Percentiles rank a stretch among this genome's conserved stretches.
phyloP scores from a whole-genome alignment of 2,113 vertebrate species.

The Anser cygnoides region DNA sequence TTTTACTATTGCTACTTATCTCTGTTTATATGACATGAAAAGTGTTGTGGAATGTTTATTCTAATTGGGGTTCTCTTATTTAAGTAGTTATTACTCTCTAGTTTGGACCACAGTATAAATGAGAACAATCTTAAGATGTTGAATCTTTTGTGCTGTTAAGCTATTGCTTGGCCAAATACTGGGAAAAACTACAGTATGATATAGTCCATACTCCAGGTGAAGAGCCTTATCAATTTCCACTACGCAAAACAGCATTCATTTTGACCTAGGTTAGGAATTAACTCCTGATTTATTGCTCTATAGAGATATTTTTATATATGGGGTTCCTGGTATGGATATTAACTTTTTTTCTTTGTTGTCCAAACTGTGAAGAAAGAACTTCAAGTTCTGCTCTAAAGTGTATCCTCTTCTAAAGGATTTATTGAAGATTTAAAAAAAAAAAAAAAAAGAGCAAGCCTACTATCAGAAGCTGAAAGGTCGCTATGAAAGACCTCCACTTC shows the following conservation, averaged over 20 bases:
- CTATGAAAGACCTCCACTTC: neutral
- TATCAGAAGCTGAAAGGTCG: neutral
- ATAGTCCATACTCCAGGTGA: neutral
- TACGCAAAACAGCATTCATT: neutral
- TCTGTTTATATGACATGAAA: neutral
- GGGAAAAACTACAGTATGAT: neutral
- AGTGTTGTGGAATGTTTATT: neutral
- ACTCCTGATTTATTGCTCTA: neutral
- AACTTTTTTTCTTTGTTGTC: neutral
- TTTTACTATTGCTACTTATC: neutral
- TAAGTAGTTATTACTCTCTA: neutral
- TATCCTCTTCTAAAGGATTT: neutral
- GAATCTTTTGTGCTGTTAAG: neutral
- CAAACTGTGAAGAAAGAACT: neutral
- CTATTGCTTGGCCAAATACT: neutral
- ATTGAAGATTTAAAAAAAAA: neutral
- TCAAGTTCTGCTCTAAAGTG: neutral
- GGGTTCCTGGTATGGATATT: neutral
- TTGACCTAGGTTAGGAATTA: neutral
- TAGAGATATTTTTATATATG: neutral
- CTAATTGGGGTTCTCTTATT: neutral
- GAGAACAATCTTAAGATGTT: neutral
- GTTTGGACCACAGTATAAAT: neutral
- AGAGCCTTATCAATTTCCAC: neutral
- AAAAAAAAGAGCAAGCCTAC: neutral